Evolutionary conservation across 2,113 vertebrate genomes (phyloP).

Genomic region (Myotis davidii): DNA sequence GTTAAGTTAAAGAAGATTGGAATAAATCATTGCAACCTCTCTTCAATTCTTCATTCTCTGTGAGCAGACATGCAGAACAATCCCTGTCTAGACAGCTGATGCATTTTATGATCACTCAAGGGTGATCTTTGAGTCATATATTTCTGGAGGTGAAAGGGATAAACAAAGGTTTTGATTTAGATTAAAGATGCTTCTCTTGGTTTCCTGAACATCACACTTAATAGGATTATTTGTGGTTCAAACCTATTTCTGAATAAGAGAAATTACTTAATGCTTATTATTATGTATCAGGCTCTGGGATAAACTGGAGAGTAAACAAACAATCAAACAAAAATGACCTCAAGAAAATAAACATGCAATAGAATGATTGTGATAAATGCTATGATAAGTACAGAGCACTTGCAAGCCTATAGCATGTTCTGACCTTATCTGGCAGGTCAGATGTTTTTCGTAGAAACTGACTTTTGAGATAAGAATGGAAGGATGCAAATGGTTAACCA

Average conservation of each 20-base stretch:
- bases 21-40: neutral
- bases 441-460: neutral
- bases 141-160: constrained; percentile 24
- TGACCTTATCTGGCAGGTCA: neutral
- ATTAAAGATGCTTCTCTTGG: neutral
- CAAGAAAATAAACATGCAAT: neutral
- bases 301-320: neutral
- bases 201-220: neutral
- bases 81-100: constrained; percentile 69
- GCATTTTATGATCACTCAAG: neutral
- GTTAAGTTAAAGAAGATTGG: neutral
- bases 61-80: constrained; percentile 65
- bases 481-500: neutral
- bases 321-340: neutral
- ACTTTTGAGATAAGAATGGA: neutral
- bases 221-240: neutral
- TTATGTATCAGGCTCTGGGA: neutral
- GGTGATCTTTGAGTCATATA: neutral
- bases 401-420: neutral
- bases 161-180: constrained; percentile 28
- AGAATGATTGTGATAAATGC: neutral
- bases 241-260: neutral
- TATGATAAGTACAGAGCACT: neutral
- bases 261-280: neutral
- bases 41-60: constrained; percentile 20